Percentiles rank a stretch among this genome's conserved stretches.
Evolutionary conservation across 2,888 invertebrate species (phyloP).

Genomic region (Periphyllus acericola): DNA sequence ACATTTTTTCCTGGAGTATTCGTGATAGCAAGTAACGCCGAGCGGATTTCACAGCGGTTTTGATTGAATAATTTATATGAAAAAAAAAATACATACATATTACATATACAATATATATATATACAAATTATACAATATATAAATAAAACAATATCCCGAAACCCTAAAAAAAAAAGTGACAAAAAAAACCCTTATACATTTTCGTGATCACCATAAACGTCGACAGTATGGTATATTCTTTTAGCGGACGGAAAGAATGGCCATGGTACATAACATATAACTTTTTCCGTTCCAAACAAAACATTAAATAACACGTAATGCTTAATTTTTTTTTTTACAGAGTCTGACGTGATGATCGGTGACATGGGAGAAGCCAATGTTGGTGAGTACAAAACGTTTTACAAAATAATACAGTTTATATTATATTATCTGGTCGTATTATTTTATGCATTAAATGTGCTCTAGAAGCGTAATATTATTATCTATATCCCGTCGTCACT

Average conservation of each 20-base stretch:
- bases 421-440: no score
- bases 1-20: not conserved
- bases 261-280: not conserved
- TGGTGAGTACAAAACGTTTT: slow-evolving; percentile 18
- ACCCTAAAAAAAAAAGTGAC: not conserved
- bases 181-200: not conserved
- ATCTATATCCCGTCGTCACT: no score
- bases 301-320: not conserved
- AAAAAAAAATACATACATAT: no score
- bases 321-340: slow-evolving; percentile 20
- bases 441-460: no score
- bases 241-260: not conserved
- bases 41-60: not conserved
- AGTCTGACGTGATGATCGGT: slow-evolving; percentile 58
- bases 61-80: slow-evolving; percentile 15
- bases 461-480: no score
- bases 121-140: no score
- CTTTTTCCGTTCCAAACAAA: not conserved
- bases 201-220: not conserved
- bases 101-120: no score
- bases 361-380: slow-evolving; percentile 56
- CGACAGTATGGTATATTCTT: not conserved
- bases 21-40: not conserved
- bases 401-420: no score
- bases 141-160: not conserved